These are phyloP conservation scores for Hirtodrosophila confusa DNA, from an alignment of 2,888 invertebrate genomes.

Conservation along the genomic window DNA sequence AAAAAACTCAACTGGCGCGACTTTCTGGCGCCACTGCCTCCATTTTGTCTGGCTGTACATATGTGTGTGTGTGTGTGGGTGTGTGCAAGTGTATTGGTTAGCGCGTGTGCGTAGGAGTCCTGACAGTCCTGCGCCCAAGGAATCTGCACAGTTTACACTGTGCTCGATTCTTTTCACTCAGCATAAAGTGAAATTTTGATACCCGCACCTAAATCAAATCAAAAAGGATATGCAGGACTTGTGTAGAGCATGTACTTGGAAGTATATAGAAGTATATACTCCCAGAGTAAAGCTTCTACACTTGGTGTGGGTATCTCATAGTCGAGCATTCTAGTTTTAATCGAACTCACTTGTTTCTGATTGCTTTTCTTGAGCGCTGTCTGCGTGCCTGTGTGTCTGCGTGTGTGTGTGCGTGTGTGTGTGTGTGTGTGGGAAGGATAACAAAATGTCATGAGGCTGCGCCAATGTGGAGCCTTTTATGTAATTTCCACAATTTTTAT, in stretches of 20 bases:
- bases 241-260: background rate
- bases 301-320: slow-evolving; percentile 16
- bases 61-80: slow-evolving; percentile 22
- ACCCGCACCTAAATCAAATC: background rate
- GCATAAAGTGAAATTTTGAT: slow-evolving; percentile 35
- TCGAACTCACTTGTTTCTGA: slow-evolving; percentile 20
- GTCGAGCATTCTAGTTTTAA: slow-evolving; percentile 2
- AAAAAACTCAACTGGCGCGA: slow-evolving; percentile 84
- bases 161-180: slow-evolving; percentile 40
- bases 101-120: slow-evolving; percentile 57
- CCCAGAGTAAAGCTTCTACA: too few relatives aligned
- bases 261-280: too few relatives aligned
- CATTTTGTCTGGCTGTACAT: slow-evolving; percentile 78
- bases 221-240: slow-evolving; percentile 18
- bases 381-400: background rate
- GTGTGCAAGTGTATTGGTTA: slow-evolving; percentile 32
- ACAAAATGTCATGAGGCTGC: slow-evolving; percentile 73
- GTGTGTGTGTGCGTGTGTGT: slow-evolving; percentile 23
- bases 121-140: slow-evolving; percentile 42
- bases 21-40: slow-evolving; percentile 82
- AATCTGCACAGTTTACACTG: slow-evolving; percentile 49
- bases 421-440: slow-evolving; percentile 56
- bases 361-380: slow-evolving; percentile 38
- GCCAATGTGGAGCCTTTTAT: slow-evolving; percentile 78
- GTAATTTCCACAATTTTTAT: slow-evolving; percentile 71